phyloP scores from a whole-genome alignment of 1,140 invertebrate genomes.

The Calliopsis andreniformis region DNA sequence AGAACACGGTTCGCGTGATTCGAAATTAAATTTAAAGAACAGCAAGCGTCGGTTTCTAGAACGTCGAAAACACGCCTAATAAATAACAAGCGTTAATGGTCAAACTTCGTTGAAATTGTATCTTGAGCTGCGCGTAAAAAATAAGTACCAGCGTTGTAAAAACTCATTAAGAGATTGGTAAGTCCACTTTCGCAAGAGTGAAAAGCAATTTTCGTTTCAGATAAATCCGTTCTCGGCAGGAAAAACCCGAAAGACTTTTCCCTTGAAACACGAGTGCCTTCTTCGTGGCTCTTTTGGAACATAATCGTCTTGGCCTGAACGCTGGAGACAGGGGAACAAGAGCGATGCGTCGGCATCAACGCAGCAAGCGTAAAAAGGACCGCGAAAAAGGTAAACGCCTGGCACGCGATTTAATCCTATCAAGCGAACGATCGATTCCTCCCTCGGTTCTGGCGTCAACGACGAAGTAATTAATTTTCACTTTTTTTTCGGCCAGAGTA shows the following conservation, averaged over 20 bases:
- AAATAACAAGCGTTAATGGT: background rate
- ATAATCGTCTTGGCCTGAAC: conserved; percentile 39
- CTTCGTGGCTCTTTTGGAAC: conserved; percentile 4
- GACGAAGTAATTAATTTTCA: conserved; percentile 66
- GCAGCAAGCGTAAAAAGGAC: conserved; percentile 6
- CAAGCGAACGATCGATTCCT: conserved; percentile 54
- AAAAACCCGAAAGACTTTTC: conserved; percentile 29
- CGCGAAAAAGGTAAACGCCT: conserved; percentile 15
- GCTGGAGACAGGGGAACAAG: background rate
- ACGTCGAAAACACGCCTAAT: background rate
- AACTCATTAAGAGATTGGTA: background rate
- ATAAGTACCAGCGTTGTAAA: background rate
- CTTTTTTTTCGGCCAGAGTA: conserved; percentile 36
- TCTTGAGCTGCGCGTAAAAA: background rate
- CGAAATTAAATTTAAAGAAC: background rate
- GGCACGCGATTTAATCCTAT: conserved; percentile 58
- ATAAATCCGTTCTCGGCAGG: conserved; percentile 49
- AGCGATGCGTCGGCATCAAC: conserved; percentile 22
- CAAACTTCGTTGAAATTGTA: background rate
- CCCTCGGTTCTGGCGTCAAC: conserved; percentile 53
- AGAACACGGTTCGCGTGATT: no score
- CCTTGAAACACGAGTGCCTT: background rate
- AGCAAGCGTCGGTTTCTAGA: background rate
- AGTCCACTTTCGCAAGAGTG: background rate
- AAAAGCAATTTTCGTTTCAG: conserved; percentile 15